These are phyloP conservation scores for Oryctes rhinoceros DNA, from an alignment of 1,140 invertebrate genomes.

Conservation along the genomic window DNA sequence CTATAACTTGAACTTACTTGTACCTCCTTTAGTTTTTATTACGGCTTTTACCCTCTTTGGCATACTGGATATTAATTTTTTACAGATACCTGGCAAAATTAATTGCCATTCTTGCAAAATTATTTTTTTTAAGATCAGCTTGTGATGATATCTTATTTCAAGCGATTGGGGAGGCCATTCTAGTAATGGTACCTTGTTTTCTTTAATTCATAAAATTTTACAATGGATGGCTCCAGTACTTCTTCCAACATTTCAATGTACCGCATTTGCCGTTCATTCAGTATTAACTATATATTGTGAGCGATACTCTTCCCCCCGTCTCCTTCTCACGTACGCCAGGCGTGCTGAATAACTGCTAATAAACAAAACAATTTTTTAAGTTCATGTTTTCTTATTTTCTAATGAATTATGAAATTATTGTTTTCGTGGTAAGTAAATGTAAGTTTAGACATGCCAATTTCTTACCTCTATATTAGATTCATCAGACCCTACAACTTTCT, in stretches of 20 bases:
- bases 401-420: not conserved
- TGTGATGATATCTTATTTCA: no score
- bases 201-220: conserved; percentile 1
- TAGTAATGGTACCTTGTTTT: not conserved
- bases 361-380: not conserved
- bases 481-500: not conserved
- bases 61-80: no score
- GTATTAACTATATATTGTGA: not conserved
- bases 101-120: no score
- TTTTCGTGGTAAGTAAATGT: not conserved
- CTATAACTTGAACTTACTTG: no score
- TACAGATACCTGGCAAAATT: no score
- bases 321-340: conserved; percentile 5
- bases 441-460: not conserved
- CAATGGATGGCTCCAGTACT: not conserved
- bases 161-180: not conserved
- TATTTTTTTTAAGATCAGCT: no score
- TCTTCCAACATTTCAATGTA: conserved; percentile 15
- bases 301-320: not conserved
- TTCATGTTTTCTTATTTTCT: not conserved
- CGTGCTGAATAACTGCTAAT: conserved; percentile 11
- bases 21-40: no score
- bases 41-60: no score
- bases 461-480: not conserved
- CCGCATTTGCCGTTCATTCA: not conserved